Percentiles rank a stretch among this genome's conserved stretches.
Conservation (phyloP, 2,888 invertebrate species). For the Abrostola tripartita region DNA sequence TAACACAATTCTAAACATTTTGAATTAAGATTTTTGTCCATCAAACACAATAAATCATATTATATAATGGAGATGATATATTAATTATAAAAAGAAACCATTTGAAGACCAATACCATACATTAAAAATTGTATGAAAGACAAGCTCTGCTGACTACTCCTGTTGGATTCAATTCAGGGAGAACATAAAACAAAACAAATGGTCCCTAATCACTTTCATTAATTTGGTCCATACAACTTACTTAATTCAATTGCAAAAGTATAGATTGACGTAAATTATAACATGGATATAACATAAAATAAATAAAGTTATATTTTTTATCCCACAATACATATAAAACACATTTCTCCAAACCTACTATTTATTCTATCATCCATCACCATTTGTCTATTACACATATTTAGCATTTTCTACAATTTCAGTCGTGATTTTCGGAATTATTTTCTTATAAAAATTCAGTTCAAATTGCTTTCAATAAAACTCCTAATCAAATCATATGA, state of each 20-base stretch:
- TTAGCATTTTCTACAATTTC: conserved; percentile 19
- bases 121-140: too few relatives aligned
- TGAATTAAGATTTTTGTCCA: too few relatives aligned
- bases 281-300: conserved; percentile 8
- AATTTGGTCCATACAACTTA: not conserved
- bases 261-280: conserved; percentile 8
- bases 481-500: conserved; percentile 21
- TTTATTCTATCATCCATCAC: conserved; percentile 38
- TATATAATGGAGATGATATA: too few relatives aligned
- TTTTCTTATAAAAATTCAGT: conserved; percentile 7
- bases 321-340: conserved; percentile 7
- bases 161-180: not conserved
- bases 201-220: not conserved
- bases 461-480: conserved; percentile 23
- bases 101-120: too few relatives aligned
- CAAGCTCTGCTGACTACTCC: too few relatives aligned
- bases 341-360: conserved; percentile 5
- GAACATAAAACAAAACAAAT: not conserved
- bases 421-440: conserved; percentile 19
- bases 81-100: too few relatives aligned
- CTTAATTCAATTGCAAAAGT: not conserved
- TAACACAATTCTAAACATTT: too few relatives aligned
- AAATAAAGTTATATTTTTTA: conserved; percentile 16
- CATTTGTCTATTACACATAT: conserved; percentile 24
- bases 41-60: too few relatives aligned